These are phyloP conservation scores for Rhagologus leucostigma DNA, from an alignment of 2,113 vertebrate species.

Conservation along the genomic window DNA sequence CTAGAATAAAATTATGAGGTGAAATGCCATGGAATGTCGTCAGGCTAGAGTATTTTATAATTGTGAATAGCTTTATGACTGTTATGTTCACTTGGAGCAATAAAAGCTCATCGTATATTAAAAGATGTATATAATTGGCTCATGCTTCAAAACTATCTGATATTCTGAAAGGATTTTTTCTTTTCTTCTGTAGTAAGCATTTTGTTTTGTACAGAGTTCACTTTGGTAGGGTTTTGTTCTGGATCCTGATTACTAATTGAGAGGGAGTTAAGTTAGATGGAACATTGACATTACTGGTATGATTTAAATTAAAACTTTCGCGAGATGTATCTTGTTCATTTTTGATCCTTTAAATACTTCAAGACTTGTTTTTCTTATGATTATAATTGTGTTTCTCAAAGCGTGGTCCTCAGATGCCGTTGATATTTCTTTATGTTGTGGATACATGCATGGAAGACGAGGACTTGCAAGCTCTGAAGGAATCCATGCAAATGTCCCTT, in stretches of 20 bases:
- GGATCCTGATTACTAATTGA: neutral
- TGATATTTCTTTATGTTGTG: constrained; percentile 97
- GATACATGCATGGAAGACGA: constrained; percentile 99
- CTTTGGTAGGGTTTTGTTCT: neutral
- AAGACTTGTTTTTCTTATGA: neutral
- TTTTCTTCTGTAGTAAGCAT: neutral
- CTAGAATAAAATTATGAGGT: neutral
- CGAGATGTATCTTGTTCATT: neutral
- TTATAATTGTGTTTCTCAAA: constrained; percentile 59
- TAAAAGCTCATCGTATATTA: neutral
- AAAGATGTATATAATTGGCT: neutral
- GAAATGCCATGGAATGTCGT: neutral
- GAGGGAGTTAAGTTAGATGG: neutral
- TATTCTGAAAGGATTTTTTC: neutral
- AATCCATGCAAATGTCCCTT: constrained; percentile 97
- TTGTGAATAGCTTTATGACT: neutral
- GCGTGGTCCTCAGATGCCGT: constrained; percentile 95
- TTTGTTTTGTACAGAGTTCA: neutral
- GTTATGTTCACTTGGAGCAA: neutral
- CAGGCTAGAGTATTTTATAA: neutral
- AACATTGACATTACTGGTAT: neutral
- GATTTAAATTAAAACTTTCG: neutral
- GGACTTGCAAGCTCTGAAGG: constrained; percentile 94
- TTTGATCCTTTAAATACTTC: neutral
- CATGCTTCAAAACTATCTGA: neutral